A percentile compares a stretch with the other conserved stretches of the same genome.
Evolutionary conservation across 2,113 vertebrate species (phyloP).

Genomic region (Gymnorhina tibicen): DNA sequence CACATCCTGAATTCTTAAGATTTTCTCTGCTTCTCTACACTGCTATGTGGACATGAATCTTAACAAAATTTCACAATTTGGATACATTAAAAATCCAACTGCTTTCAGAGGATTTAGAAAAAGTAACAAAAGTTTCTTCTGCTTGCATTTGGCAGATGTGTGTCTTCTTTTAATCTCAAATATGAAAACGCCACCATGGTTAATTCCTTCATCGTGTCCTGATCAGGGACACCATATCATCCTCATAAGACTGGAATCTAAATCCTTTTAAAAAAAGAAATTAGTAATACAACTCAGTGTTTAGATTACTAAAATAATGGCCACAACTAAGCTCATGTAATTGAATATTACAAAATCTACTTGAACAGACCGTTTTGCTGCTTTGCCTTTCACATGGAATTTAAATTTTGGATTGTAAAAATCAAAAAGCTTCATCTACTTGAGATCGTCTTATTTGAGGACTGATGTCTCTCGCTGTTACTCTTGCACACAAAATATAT

Average conservation of each 20-base stretch:
- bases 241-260: not conserved
- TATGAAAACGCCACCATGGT: not conserved
- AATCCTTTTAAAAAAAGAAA: not conserved
- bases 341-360: not conserved
- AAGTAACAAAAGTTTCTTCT: slow-evolving; percentile 28
- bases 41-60: not conserved
- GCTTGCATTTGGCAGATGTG: not conserved
- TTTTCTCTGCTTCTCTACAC: not conserved
- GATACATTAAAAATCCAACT: slow-evolving; percentile 11
- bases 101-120: slow-evolving; percentile 51
- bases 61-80: slow-evolving; percentile 27
- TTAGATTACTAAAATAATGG: not conserved
- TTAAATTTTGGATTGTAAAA: not conserved
- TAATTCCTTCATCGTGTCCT: slow-evolving; percentile 17
- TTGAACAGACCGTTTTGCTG: not conserved
- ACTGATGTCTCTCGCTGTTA: not conserved
- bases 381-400: not conserved
- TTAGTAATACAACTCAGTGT: not conserved
- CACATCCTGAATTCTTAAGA: not conserved
- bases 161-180: not conserved
- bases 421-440: not conserved
- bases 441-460: not conserved
- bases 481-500: not conserved
- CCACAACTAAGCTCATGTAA: not conserved
- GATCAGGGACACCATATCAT: not conserved